Base-by-base conservation (phyloP, 1,140 invertebrate genomes). In the Archivesica marissinica region DNA sequence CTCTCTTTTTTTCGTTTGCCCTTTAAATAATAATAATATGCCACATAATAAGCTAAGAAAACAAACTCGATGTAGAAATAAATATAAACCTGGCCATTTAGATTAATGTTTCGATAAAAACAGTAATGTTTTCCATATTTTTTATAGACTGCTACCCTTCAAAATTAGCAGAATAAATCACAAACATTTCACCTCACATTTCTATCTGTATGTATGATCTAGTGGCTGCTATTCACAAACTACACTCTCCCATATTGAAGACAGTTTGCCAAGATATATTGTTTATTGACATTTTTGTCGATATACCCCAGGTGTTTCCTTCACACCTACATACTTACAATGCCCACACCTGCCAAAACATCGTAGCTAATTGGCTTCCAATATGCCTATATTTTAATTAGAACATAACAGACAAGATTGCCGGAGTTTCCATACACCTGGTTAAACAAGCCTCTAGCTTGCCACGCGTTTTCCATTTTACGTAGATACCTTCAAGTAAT, bases 221-320 rank as follows among this genome's bases (percentile, higher is more conserved):
- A 64, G 9, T 17, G 33, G 59, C 11, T 35, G 30, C 20, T 64
- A 35, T 64, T 64, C 59, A 64, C 59, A 64, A 35, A 25, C 59
- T 33, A 35, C 15, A 64, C 59, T 64, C 30, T n/a, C n/a, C 52
- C 13, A 11, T 52, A 72, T 72, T 72, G 35, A 72, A 72, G 68
- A 72, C 39, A 72, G 50, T 50, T 72, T 72, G 68, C 68, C 68
- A 72, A 72, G 50, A 72, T 64, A 56, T 56, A 72, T 72, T 47
- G 68, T 72, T 72, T 72, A 72, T 72, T 72, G 68, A 72, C 68
- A 47, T 72, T 50, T 72, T 47, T 52, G 44, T 41, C 11, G 41
- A 72, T 72, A 47, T 44, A 50, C 7, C 23, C 68, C 68, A 72
- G 68, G 68, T 72, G 68, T 47, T 44, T 47, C 13, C 6, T 72